Evolutionary conservation across 2,888 invertebrate genomes (phyloP), one percentile per base, ranked within the genome.

Genomic region (Andrena chrysosceles): DNA sequence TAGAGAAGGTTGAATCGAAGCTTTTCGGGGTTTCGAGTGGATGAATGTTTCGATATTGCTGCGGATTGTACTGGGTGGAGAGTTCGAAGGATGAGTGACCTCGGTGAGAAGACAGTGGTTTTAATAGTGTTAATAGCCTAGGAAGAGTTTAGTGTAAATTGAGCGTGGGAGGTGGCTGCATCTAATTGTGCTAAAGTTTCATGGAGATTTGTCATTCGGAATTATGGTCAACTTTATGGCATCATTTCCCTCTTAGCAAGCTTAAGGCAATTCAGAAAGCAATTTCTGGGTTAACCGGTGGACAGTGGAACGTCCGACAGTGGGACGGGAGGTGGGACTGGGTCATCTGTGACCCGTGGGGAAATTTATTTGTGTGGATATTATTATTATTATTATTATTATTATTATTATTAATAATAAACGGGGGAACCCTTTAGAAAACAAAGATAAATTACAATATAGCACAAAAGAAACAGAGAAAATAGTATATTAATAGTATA

Each of bases 171-270:
- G 60, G 10, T 23, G 10, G 23, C 56, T 26, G 23, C 56, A 23
- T 56, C 56, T 26, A 56, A 26, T 56, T 56, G 56, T 8, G 20
- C 8, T 56, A 13, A 4, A 56, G 10, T 56, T 56, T 56, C 56
- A 56, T 26, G 23, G 23, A 56, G 56, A 56, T 56, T 56, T 56
- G 56, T 56, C 56, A 23, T 13, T 56, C 10, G 56, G 23, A 56
- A 56, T 26, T 54, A 56, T 10, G 4, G 10, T 0, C 4, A 23
- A 26, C 26, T 56, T 56, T 42, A 42, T 16, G 42, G 42, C 42
- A 42, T 42, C 42, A 42, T 16, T 42, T 42, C 16, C 42, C 42
- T 42, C 16, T 42, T 26, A 23, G 56, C 56, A 26, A 13, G 10
- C 56, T 23, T 56, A 1, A 54, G 56, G 20, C 23, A 23, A 56